These are phyloP conservation scores for Metalampra italica DNA, from an alignment of 2,888 invertebrate species.

Conservation along the genomic window DNA sequence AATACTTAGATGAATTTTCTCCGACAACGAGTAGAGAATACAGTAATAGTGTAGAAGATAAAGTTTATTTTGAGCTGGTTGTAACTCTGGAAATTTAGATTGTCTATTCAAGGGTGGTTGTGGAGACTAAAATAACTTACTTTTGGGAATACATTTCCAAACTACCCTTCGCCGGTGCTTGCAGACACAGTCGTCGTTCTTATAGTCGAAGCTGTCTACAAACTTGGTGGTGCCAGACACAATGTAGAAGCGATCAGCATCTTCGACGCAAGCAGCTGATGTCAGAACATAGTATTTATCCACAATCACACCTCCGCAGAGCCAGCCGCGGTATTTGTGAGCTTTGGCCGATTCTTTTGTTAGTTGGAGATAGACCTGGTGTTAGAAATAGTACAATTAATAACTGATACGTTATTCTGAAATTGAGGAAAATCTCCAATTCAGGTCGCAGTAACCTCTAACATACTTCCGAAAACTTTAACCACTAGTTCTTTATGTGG, in stretches of 20 bases:
- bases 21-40: no score
- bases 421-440: no score
- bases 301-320: slow-evolving; percentile 67
- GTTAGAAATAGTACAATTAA: background rate
- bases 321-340: slow-evolving; percentile 67
- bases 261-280: slow-evolving; percentile 70
- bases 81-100: no score
- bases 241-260: slow-evolving; percentile 67
- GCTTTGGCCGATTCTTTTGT: slow-evolving; percentile 68
- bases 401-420: background rate
- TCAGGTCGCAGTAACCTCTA: no score
- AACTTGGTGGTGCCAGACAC: slow-evolving; percentile 65
- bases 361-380: slow-evolving; percentile 64
- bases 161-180: slow-evolving; percentile 60
- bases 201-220: slow-evolving; percentile 64
- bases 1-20: no score
- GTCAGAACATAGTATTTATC: slow-evolving; percentile 58
- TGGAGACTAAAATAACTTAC: slow-evolving; percentile 39
- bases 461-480: no score
- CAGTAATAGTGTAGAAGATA: no score
- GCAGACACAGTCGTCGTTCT: slow-evolving; percentile 56
- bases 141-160: slow-evolving; percentile 72
- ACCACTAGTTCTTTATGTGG: no score
- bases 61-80: no score
- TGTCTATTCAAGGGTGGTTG: no score